Evolutionary conservation across 2,113 vertebrate genomes (phyloP), one percentile per base, ranked within the genome.

Genomic region (Zeus faber): DNA sequence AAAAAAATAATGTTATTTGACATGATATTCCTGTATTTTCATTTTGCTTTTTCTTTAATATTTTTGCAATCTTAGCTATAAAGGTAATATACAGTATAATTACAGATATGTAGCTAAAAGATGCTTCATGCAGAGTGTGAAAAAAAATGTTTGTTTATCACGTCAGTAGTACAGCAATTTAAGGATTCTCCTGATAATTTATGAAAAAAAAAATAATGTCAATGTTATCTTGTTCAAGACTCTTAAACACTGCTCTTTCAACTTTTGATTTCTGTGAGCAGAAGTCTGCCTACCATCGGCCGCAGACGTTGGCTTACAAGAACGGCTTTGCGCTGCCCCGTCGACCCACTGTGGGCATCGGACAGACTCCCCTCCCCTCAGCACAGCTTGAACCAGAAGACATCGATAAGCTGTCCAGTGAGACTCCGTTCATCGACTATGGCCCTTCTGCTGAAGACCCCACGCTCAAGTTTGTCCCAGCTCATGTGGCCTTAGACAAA

Each of bases 401-500:
- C 6, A 55, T 93, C 49, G 90, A 76, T 0, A 85, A 91, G 21
- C 44, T 96, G 53, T 61, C 83, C 25, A 83, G 18, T 5, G 81
- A 78, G 25, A 76, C 55, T 44, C 59, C 89, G 2, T 18, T 66
- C 0, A 45, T 90, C 17, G 90, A 83, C 5, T 90, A 91, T 0
- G 88, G 87, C 5, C 65, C 75, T 23, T 44, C 64, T 39, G 88
- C 72, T 49, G 63, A 48, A 17, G 6, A 70, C 16, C 72, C 84
- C 0, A 68, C 67, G 14, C 22, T 84, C 3, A 51, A 61, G 3
- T 96, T 96, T 71, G 35, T 92, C 56, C 97, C 97, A 51, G 89
- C 91, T 1, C 81, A 94, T 1, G 94, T 96, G 65, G 85, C 87
- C 60, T 91, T 94, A 11, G 93, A 99, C 86, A 98, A 99, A 81